phyloP scores from a whole-genome alignment of 2,888 invertebrate species.

The Pollenia griseotomentosa region DNA sequence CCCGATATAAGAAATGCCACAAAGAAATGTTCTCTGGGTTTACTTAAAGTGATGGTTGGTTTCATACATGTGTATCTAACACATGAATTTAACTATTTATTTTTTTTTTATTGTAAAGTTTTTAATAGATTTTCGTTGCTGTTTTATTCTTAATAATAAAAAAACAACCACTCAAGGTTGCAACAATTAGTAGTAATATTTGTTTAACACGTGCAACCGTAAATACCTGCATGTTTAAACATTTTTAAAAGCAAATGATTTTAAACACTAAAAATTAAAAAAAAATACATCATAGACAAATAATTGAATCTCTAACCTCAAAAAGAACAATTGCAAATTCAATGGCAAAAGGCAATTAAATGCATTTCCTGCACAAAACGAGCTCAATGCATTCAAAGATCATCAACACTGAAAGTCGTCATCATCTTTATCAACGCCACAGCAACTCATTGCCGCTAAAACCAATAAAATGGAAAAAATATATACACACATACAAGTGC shows the following conservation, averaged over 20 bases:
- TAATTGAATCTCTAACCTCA: conserved; percentile 41
- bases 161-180: conserved; percentile 64
- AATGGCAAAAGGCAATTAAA: conserved; percentile 67
- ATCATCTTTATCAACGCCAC: conserved; percentile 9
- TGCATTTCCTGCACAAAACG: conserved; percentile 68
- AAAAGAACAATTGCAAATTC: conserved; percentile 31
- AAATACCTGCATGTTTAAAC: conserved; percentile 57
- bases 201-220: conserved; percentile 67
- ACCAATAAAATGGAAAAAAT: not conserved
- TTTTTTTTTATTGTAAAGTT: not conserved
- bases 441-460: conserved; percentile 7
- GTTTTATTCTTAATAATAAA: conserved; percentile 7
- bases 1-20: too few species aligned
- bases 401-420: conserved; percentile 40
- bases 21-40: too few species aligned
- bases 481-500: not conserved
- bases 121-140: not conserved
- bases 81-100: conserved; percentile 12
- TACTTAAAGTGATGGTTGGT: conserved; percentile 10
- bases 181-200: conserved; percentile 68
- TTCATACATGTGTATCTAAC: conserved; percentile 23
- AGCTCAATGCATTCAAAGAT: conserved; percentile 54
- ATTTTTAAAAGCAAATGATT: conserved; percentile 59
- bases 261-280: conserved; percentile 17
- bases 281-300: conserved; percentile 14